phyloP scores from a whole-genome alignment of 2,888 invertebrate genomes.

The Achlya flavicornis region DNA sequence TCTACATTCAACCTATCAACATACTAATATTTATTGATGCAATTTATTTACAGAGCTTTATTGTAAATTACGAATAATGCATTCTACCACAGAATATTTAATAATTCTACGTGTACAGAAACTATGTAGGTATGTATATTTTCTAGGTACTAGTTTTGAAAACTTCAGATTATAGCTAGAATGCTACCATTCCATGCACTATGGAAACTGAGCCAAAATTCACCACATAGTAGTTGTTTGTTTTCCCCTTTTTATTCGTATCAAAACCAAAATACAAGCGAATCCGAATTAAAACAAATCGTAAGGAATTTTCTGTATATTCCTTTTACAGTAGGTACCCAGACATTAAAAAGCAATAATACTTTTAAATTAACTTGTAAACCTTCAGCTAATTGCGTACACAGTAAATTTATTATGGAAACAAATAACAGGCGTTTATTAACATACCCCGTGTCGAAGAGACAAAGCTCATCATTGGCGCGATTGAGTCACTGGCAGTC shows the following conservation, averaged over 20 bases:
- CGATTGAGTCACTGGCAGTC: slow-evolving; percentile 22
- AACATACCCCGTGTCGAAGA: slow-evolving; percentile 40
- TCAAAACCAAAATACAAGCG: too few species aligned
- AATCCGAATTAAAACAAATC: too few species aligned
- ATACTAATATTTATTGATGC: slow-evolving; percentile 43
- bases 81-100: background rate
- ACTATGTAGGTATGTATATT: too few species aligned
- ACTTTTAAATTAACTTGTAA: slow-evolving; percentile 17
- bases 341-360: slow-evolving; percentile 17
- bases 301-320: too few species aligned
- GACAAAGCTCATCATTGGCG: slow-evolving; percentile 46
- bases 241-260: too few species aligned
- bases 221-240: too few species aligned
- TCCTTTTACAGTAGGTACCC: slow-evolving; percentile 9
- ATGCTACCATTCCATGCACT: too few species aligned
- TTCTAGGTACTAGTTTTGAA: too few species aligned
- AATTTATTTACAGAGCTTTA: background rate
- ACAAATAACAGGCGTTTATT: slow-evolving; percentile 50
- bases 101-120: too few species aligned
- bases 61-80: background rate
- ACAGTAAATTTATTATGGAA: slow-evolving; percentile 32
- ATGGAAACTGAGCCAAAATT: too few species aligned
- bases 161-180: too few species aligned
- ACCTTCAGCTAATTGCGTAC: slow-evolving; percentile 29
- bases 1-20: slow-evolving; percentile 59